Base-by-base conservation (phyloP, 2,888 invertebrate genomes). In the Seira musarum region DNA sequence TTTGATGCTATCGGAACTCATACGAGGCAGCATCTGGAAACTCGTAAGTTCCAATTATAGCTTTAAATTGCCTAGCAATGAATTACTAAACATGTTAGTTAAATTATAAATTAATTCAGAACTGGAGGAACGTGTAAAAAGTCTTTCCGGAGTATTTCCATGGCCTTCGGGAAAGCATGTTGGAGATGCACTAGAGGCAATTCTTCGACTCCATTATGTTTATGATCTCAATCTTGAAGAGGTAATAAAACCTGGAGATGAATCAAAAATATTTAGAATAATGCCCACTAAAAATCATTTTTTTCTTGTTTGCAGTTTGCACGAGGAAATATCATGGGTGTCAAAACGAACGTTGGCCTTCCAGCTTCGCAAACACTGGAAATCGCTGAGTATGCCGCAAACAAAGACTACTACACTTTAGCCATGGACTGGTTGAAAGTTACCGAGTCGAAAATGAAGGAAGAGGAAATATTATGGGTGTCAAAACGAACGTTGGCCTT, bases 391-490 rank as follows among this genome's bases (percentile, higher is more conserved):
- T 85, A 84, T 67, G 85, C 85, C 13, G 82, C 81, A 5, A 82
- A 81, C 22, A 81, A 81, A 64, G 83, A 84, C 30, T 87, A 85
- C 63, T 85, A 84, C 77, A 84, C 84, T 3, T 78, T 87, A 65
- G 87, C 85, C 3, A 72, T 85, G 74, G 84, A 87, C 17, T 87
- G 87, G 87, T 64, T 87, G 19, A 78, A 78, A 25, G 79, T 83
- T 0, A 86, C 85, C 1, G 84, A 82, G 40, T 72, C 80, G 8
- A 82, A 80, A 77, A 79, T 85, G 60, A 81, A 78, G 21, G 72
- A 84, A 61, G 81, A 82, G 10, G 80, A 77, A 79, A 83, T 57
- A 80, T 79, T 1, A 35, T 73, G 49, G 61, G 79, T 3, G 83
- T 83, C 13, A 82, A 74, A n/a, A 83, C 82, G 1, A 63, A 76